Base-by-base conservation (phyloP, 2,797 vertebrate genomes). In the Hylomyscus alleni region DNA sequence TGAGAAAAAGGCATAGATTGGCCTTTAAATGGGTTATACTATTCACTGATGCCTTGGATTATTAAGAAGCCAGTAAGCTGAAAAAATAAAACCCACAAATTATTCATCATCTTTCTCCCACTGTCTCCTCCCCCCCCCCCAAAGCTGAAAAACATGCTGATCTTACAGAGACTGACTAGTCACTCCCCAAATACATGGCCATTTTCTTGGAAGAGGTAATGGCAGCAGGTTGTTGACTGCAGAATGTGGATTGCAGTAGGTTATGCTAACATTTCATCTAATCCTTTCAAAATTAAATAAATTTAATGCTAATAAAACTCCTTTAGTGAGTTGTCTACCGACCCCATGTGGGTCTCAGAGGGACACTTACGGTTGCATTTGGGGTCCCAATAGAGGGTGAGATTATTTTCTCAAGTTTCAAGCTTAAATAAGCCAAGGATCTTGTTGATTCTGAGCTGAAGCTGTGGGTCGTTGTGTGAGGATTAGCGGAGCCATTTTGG, bases 241-340 rank as follows among this genome's bases (percentile, higher is more conserved):
- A 94, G 88, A 98, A 97, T 97, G 96, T 82, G 86, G 95, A 93
- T 72, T 93, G 81, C 83, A 93, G 10, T 85, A 85, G 95, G 84
- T 97, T 95, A 97, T 95, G 73, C 22, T 77, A 98, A 95, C 94
- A 95, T 98, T 97, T 93, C 62, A 60, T 97, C 97, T 98, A 98
- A 98, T 98, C 83, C 91, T 17, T 96, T 98, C 92, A 98, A 98
- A 98, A 98, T 98, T 67, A 98, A 98, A 97, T 97, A 98, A 97
- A 98, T 98, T 98, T 98, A 98, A 98, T 90, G 96, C 87, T 97
- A 90, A 95, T 97, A 98, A 98, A 98, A 97, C 80, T 78, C 56
- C 91, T 98, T 98, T 97, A 95, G 93, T 91, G 89, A 98, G 96
- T 91, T 98, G 96, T 97, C 96, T 93, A 97, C 89, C 80, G 95